A percentile compares a stretch with the other conserved stretches of the same genome.
Evolutionary conservation across 2,888 invertebrate species (phyloP).

Genomic region (Mycalesis mineus): DNA sequence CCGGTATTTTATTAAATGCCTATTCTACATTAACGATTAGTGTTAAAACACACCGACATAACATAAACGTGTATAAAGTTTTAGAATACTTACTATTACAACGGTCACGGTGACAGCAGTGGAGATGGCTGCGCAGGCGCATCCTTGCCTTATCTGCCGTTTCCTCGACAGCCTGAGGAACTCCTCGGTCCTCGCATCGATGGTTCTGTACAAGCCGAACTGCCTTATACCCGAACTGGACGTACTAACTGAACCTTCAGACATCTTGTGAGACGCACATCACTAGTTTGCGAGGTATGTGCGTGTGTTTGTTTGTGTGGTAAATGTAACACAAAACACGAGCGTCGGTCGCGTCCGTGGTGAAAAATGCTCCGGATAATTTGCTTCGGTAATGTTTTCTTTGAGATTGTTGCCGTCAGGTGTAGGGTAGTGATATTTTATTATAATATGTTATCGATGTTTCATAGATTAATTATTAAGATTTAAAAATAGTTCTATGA

Average conservation of each 20-base stretch:
- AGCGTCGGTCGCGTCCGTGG: slow-evolving; percentile 47
- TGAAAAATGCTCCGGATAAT: slow-evolving; percentile 52
- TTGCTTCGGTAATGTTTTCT: slow-evolving; percentile 50
- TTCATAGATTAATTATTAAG: background rate
- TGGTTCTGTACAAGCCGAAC: slow-evolving; percentile 65
- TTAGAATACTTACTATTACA: slow-evolving; percentile 57
- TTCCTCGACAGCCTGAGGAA: slow-evolving; percentile 61
- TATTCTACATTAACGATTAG: no score
- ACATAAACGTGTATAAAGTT: slow-evolving; percentile 10
- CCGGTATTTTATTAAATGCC: no score
- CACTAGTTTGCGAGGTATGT: slow-evolving; percentile 38
- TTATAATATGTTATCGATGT: background rate
- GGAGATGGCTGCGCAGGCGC: slow-evolving; percentile 65
- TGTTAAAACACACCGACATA: background rate
- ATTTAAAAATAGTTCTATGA: no score
- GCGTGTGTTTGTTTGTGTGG: slow-evolving; percentile 31
- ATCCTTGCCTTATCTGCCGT: slow-evolving; percentile 64
- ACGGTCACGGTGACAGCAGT: slow-evolving; percentile 66
- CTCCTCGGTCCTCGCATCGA: slow-evolving; percentile 66
- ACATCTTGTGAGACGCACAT: slow-evolving; percentile 53
- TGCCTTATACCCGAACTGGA: slow-evolving; percentile 52
- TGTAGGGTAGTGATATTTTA: slow-evolving; percentile 34
- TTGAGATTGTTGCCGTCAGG: slow-evolving; percentile 48
- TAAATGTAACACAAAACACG: slow-evolving; percentile 31
- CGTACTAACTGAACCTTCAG: slow-evolving; percentile 52